Conservation (phyloP, 2,113 vertebrate genomes). For the Tiliqua scincoides region DNA sequence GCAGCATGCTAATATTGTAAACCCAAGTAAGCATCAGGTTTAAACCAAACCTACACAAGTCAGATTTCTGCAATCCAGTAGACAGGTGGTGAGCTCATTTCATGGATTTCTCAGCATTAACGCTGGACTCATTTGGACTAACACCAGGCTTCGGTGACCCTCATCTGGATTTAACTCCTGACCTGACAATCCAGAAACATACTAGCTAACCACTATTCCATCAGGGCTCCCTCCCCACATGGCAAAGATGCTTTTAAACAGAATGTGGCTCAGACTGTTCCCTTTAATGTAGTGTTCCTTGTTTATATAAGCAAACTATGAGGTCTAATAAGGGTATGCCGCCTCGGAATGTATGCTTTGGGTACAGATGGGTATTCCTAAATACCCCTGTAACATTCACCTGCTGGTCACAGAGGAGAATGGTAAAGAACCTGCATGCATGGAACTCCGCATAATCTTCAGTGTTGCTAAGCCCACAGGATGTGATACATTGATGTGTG, state of each 20-base stretch:
- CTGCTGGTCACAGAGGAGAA: neutral
- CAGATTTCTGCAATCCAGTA: slow-evolving; percentile 50
- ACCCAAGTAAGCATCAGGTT: slow-evolving; percentile 50
- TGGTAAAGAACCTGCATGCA: neutral
- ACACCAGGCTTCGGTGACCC: slow-evolving; percentile 65
- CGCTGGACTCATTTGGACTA: slow-evolving; percentile 61
- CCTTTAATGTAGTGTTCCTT: too few species aligned
- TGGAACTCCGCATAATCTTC: too few species aligned
- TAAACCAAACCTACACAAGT: neutral
- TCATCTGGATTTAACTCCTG: slow-evolving; percentile 69
- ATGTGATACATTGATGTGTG: neutral
- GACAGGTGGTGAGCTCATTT: slow-evolving; percentile 67
- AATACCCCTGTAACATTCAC: neutral
- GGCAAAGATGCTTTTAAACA: slow-evolving; percentile 52
- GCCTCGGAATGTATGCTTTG: neutral
- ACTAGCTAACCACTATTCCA: slow-evolving; percentile 29
- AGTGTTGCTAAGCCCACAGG: neutral
- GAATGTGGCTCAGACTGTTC: slow-evolving; percentile 56
- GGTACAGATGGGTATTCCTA: neutral
- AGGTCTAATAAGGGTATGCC: slow-evolving; percentile 44
- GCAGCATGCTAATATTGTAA: neutral
- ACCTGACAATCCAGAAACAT: slow-evolving; percentile 55
- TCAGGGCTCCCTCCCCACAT: neutral
- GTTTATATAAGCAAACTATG: neutral
- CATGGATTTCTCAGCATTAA: slow-evolving; percentile 56